These are phyloP conservation scores for Teleogryllus oceanicus DNA, from an alignment of 2,888 invertebrate genomes.

Conservation along the genomic window DNA sequence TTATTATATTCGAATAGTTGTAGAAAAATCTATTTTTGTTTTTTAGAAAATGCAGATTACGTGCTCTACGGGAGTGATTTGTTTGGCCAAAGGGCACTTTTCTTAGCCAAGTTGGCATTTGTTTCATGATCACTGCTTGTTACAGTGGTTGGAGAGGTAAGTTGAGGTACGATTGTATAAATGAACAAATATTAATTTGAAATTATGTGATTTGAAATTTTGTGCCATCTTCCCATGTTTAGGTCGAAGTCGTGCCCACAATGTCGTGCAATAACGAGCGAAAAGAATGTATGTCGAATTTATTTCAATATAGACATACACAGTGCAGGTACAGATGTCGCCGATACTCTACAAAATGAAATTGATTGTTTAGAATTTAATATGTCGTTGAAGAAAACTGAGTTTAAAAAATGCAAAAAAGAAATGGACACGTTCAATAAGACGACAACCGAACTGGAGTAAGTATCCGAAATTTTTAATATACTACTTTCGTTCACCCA, in stretches of 20 bases:
- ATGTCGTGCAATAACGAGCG: slow-evolving; percentile 65
- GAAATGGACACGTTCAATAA: slow-evolving; percentile 44
- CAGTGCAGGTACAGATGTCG: slow-evolving; percentile 59
- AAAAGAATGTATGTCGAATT: slow-evolving; percentile 60
- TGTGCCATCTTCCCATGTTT: slow-evolving; percentile 37
- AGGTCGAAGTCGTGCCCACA: slow-evolving; percentile 75
- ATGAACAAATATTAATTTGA: background rate
- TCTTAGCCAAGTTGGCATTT: slow-evolving; percentile 62
- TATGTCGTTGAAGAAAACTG: slow-evolving; percentile 54
- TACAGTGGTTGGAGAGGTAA: slow-evolving; percentile 68
- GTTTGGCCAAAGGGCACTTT: slow-evolving; percentile 59
- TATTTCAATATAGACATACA: slow-evolving; percentile 58
- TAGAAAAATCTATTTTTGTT: no score
- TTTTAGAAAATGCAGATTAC: slow-evolving; percentile 54
- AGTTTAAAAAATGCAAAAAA: slow-evolving; percentile 44
- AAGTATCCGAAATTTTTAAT: slow-evolving; percentile 23
- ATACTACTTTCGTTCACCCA: no score
- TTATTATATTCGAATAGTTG: no score
- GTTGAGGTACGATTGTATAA: background rate
- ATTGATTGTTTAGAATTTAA: slow-evolving; percentile 62
- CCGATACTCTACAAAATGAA: slow-evolving; percentile 59
- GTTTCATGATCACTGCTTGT: slow-evolving; percentile 63
- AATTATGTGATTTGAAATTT: background rate
- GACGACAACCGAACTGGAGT: slow-evolving; percentile 46
- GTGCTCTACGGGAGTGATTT: slow-evolving; percentile 72